phyloP scores from a whole-genome alignment of 2,113 vertebrate genomes.

The Ammospiza caudacuta region DNA sequence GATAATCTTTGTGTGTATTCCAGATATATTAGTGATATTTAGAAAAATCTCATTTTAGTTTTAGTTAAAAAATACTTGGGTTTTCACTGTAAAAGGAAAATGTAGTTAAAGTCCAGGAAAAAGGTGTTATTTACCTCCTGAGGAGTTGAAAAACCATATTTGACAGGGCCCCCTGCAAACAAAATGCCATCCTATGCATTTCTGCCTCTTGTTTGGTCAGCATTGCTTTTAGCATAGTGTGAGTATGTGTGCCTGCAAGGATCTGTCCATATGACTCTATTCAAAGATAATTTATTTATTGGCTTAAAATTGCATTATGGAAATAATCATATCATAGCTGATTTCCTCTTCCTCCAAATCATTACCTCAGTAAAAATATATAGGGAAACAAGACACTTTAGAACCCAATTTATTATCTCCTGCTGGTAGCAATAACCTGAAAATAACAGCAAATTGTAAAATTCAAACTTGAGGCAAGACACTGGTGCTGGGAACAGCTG shows the following conservation, averaged over 20 bases:
- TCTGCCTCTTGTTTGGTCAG: not conserved
- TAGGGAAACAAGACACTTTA: constrained; percentile 46
- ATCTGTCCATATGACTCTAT: not conserved
- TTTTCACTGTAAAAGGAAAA: not conserved
- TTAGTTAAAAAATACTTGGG: not conserved
- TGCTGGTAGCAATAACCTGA: constrained; percentile 57
- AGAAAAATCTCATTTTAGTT: not conserved
- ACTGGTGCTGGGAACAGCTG: constrained; percentile 22
- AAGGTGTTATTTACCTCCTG: not conserved
- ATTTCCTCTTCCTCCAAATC: constrained; percentile 17
- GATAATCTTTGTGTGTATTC: not conserved
- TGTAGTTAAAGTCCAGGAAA: not conserved
- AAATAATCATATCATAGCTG: constrained; percentile 32
- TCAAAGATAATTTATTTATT: constrained; percentile 62
- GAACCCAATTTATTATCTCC: constrained; percentile 61
- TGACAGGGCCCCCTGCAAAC: not conserved
- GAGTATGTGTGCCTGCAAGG: not conserved
- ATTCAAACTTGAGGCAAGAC: constrained; percentile 53
- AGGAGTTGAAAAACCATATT: not conserved
- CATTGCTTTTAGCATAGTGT: not conserved
- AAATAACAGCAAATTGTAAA: constrained; percentile 58
- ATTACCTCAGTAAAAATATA: constrained; percentile 43
- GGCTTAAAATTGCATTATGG: constrained; percentile 41
- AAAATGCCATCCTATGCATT: not conserved
- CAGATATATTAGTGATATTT: not conserved